These are phyloP conservation scores for Lemur catta DNA, from an alignment of 2,797 vertebrate species.

Conservation along the genomic window DNA sequence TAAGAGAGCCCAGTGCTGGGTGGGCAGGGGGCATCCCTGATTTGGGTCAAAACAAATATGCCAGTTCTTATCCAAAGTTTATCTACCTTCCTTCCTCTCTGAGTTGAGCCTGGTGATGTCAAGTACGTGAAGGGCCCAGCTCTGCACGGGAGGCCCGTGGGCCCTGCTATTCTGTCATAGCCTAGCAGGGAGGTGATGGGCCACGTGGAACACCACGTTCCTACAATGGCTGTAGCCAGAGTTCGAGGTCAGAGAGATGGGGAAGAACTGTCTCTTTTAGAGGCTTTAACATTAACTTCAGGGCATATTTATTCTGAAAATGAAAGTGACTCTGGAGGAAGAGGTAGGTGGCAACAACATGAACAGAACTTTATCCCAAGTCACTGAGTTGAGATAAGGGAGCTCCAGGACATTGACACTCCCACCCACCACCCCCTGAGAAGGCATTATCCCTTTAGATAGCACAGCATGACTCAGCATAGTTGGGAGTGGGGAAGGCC, in stretches of 20 bases:
- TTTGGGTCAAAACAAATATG: neutral
- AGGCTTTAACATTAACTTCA: neutral
- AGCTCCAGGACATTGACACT: neutral
- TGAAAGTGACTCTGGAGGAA: neutral
- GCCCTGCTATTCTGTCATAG: fast-evolving
- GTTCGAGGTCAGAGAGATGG: neutral
- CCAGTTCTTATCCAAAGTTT: neutral
- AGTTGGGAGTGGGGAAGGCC: neutral
- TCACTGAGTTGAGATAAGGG: neutral
- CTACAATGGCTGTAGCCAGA: neutral
- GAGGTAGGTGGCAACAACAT: neutral
- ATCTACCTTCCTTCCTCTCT: neutral
- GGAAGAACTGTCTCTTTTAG: neutral
- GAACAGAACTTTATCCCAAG: neutral
- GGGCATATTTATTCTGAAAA: neutral
- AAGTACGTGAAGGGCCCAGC: neutral
- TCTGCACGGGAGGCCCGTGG: neutral
- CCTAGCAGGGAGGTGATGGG: neutral
- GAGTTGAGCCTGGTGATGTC: neutral
- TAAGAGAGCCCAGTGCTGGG: neutral
- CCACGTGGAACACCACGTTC: fast-evolving
- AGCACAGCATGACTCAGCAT: neutral
- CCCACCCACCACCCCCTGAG: neutral
- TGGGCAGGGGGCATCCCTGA: neutral
- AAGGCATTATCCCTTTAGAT: neutral